Evolutionary conservation across 2,113 vertebrate genomes (phyloP), one percentile per base, ranked within the genome.

Genomic region (Colius striatus): DNA sequence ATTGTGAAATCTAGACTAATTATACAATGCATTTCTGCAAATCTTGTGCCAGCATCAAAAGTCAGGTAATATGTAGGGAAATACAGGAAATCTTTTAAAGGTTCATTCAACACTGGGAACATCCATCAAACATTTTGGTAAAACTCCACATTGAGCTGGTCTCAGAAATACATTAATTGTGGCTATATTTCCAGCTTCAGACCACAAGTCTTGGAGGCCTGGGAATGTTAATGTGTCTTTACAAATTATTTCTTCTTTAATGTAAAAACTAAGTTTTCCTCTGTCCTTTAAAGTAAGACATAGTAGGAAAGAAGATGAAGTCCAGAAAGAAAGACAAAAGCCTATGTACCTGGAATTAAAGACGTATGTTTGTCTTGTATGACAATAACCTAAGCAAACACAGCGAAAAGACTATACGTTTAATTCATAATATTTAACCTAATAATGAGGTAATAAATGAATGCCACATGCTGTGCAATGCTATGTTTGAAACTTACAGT

Each of bases 371-470:
- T 86, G 60, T 32, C 48, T 85, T 89, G 41, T 38, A 10, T 34
- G 87, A 57, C 38, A 90, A 75, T 14, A 95, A 55, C 30, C 36
- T 68, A 72, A 61, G 89, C 41, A 92, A 89, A 92, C 15, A 79
- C 27, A 79, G 16, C 9, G 41, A 68, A 80, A 85, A 83, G 17
- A 67, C 54, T 47, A 83, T 25, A 66, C 75, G 26, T 41, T 61
- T 92, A 85, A 87, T 80, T 62, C 51, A 13, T 48, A 91, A 70
- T 27, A 83, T 58, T 79, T 70, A 65, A 71, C 84, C 54, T 95
- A 90, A 95, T 63, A 83, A 85, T 19, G 34, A 71, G 22, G 30
- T 41, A 66, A 96, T 74, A 95, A 94, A 97, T 58, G 20, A 90
- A 87, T 62, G 71, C 51, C 78, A 92, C 60, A 91, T 89, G 87